Conservation (phyloP, 2,888 invertebrate species). For the Troilus luridus region DNA sequence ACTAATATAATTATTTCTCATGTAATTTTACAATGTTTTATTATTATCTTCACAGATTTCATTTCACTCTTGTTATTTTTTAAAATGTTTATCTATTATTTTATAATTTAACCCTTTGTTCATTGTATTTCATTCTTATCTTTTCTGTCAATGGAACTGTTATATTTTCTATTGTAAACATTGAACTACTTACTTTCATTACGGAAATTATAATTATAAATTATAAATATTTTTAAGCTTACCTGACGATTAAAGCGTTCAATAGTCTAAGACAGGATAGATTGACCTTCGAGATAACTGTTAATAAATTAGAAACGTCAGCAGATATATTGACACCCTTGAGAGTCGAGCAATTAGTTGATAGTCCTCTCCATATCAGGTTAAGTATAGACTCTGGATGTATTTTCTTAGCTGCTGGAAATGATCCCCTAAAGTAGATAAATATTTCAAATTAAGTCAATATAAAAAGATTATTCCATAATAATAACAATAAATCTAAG, state of each 20-base stretch:
- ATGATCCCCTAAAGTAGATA: conserved; percentile 54
- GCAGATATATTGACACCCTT: conserved; percentile 12
- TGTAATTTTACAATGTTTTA: too few relatives aligned
- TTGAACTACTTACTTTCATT: too few relatives aligned
- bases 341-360: conserved; percentile 48
- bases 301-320: conserved; percentile 50
- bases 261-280: conserved; percentile 52
- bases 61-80: too few relatives aligned
- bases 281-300: conserved; percentile 52
- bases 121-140: too few relatives aligned
- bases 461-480: neutral
- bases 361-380: conserved; percentile 59
- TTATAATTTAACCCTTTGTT: too few relatives aligned
- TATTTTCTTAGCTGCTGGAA: conserved; percentile 58
- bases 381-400: conserved; percentile 56
- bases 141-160: too few relatives aligned
- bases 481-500: too few relatives aligned
- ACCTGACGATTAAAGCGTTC: conserved; percentile 57
- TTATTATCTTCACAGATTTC: too few relatives aligned
- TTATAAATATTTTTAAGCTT: neutral
- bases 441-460: neutral
- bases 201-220: too few relatives aligned
- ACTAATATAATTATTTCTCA: too few relatives aligned
- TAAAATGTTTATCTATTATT: too few relatives aligned
- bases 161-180: too few relatives aligned